phyloP scores from a whole-genome alignment of 1,140 invertebrate species.

The Drosophila yakuba region DNA sequence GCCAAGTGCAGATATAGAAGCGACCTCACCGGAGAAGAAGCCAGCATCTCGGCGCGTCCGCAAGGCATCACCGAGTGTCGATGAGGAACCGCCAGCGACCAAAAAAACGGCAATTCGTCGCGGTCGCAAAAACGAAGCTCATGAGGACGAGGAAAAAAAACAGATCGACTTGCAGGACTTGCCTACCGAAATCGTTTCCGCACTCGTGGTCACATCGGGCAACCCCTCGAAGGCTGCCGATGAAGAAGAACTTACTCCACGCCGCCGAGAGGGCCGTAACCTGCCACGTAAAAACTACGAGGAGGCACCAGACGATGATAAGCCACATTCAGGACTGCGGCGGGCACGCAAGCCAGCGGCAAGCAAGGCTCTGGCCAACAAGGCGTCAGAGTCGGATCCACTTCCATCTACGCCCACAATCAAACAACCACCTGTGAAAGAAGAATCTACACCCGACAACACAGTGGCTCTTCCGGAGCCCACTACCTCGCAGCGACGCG shows the following conservation, averaged over 20 bases:
- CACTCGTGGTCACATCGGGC: not conserved
- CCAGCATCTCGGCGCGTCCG: conserved; percentile 29
- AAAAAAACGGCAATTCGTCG: conserved; percentile 46
- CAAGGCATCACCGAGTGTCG: conserved; percentile 37
- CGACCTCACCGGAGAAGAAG: conserved; percentile 19
- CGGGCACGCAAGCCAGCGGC: conserved; percentile 40
- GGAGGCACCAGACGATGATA: conserved; percentile 71
- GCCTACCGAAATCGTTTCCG: conserved; percentile 1
- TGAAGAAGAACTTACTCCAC: conserved; percentile 52
- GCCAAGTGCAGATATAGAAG: conserved; percentile 19
- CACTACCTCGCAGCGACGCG: conserved; percentile 51
- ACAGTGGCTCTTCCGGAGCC: conserved; percentile 4
- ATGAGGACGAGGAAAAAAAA: not conserved
- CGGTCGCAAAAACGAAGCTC: conserved; percentile 25
- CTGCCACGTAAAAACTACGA: conserved; percentile 73
- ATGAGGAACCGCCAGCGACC: conserved; percentile 15
- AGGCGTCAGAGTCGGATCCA: not conserved
- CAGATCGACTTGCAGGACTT: conserved; percentile 5
- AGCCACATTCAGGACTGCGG: conserved; percentile 25
- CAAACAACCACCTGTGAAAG: conserved; percentile 1
- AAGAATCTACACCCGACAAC: conserved; percentile 1
- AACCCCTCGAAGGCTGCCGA: conserved; percentile 15
- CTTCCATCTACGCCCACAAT: conserved; percentile 11
- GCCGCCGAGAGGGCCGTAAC: conserved; percentile 65
- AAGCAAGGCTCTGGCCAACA: conserved; percentile 21